phyloP scores from a whole-genome alignment of 2,797 vertebrate genomes.

The Falco naumanni region DNA sequence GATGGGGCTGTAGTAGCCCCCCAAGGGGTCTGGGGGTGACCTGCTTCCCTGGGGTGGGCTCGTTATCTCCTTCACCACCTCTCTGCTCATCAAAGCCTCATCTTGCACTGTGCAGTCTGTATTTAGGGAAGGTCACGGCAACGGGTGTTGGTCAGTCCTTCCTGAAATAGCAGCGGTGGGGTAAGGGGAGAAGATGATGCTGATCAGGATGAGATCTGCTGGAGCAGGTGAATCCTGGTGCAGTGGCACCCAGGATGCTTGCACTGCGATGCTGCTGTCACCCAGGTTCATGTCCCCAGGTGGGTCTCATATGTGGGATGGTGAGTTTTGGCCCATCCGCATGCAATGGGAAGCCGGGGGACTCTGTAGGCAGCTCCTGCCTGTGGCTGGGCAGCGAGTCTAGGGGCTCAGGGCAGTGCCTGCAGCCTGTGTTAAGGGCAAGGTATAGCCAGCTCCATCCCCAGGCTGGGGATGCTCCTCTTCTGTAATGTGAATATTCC shows the following conservation, averaged over 20 bases:
- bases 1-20: background rate
- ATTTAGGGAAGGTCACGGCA: background rate
- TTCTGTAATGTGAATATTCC: fast-evolving
- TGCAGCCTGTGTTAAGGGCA: background rate
- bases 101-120: background rate
- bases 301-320: fast-evolving
- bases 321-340: background rate
- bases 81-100: fast-evolving
- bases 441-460: background rate
- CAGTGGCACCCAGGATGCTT: fast-evolving
- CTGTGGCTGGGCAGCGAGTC: background rate
- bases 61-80: fast-evolving
- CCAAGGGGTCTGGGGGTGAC: background rate
- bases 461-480: fast-evolving
- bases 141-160: fast-evolving
- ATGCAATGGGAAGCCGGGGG: background rate
- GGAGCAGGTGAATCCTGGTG: background rate
- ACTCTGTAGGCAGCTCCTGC: background rate
- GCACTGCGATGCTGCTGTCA: background rate
- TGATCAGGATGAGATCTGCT: fast-evolving
- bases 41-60: background rate
- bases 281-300: fast-evolving
- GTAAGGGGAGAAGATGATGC: background rate
- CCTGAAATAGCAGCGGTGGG: background rate
- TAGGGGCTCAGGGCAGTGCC: background rate